phyloP scores from a whole-genome alignment of 1,140 invertebrate genomes.

The Drosophila obscura region DNA sequence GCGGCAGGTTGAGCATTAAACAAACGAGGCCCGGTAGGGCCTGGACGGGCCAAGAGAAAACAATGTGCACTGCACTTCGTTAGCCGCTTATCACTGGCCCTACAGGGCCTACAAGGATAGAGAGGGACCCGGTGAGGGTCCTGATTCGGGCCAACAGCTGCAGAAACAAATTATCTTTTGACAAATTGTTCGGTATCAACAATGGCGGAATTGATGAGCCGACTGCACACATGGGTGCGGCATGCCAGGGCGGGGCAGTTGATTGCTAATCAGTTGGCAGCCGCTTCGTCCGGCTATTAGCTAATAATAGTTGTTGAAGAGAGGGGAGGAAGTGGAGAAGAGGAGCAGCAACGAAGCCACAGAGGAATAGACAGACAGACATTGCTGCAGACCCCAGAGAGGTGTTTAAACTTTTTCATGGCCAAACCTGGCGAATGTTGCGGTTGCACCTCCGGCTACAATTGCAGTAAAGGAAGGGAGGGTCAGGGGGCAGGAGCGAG shows the following conservation, averaged over 20 bases:
- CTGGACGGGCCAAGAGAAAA: conserved; percentile 44
- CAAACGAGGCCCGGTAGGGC: conserved; percentile 5
- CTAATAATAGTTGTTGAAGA: conserved; percentile 51
- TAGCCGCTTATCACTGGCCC: conserved; percentile 60
- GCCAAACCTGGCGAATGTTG: conserved; percentile 52
- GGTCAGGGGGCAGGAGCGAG: background rate
- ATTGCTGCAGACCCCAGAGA: conserved; percentile 49
- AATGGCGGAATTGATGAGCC: conserved; percentile 36
- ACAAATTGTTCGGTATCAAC: conserved; percentile 71
- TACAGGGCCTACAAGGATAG: background rate
- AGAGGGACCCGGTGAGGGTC: conserved; percentile 5
- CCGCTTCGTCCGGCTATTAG: conserved; percentile 43
- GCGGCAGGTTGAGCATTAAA: conserved; percentile 2
- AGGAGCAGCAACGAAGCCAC: conserved; percentile 6
- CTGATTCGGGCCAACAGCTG: conserved; percentile 21
- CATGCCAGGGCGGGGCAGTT: conserved; percentile 16
- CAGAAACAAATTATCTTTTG: conserved; percentile 66
- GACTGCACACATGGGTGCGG: conserved; percentile 11
- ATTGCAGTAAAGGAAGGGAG: conserved; percentile 36
- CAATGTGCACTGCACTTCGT: conserved; percentile 67
- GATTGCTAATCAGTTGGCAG: conserved; percentile 49
- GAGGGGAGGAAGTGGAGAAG: too few species aligned
- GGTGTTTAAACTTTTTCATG: conserved; percentile 82
- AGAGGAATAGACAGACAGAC: conserved; percentile 6
- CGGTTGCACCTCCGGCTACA: conserved; percentile 56